phyloP scores from a whole-genome alignment of 1,140 invertebrate species.

The Oreohelix idahoensis region DNA sequence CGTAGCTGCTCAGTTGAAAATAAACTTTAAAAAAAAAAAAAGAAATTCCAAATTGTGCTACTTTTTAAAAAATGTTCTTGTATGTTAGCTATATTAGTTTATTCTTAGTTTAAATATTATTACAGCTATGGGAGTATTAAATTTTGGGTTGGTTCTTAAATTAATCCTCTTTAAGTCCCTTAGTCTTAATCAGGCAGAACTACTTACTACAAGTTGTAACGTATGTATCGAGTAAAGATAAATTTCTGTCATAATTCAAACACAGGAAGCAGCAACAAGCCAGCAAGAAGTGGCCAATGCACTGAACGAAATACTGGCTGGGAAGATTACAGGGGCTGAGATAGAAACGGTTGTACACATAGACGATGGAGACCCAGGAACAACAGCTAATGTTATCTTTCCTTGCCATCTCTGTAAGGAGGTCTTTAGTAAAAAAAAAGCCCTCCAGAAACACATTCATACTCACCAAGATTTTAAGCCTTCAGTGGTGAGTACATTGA shows the following conservation, averaged over 20 bases:
- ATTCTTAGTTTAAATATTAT: no score
- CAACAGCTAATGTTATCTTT: neutral
- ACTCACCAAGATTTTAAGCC: constrained; percentile 35
- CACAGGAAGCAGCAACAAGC: constrained; percentile 18
- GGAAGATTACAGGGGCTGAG: constrained; percentile 16
- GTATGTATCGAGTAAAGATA: no score
- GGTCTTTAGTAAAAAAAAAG: constrained; percentile 25
- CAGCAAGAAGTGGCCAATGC: constrained; percentile 36
- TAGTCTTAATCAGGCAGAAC: no score
- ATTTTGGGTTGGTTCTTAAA: no score
- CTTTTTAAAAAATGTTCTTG: no score
- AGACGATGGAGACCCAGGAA: neutral
- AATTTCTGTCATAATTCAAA: neutral
- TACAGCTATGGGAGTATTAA: neutral
- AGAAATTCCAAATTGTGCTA: no score
- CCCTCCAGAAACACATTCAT: constrained; percentile 30
- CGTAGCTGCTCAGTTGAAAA: no score
- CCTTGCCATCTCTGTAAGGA: constrained; percentile 36
- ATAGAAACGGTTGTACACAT: constrained; percentile 27
- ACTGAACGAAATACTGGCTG: constrained; percentile 22
- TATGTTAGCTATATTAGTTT: no score
- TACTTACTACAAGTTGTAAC: no score
- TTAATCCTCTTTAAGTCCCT: no score
- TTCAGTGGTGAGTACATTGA: constrained; percentile 25
- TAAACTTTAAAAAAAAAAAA: no score